Evolutionary conservation across 2,888 invertebrate species (phyloP).

Genomic region (Cephus spinipes): DNA sequence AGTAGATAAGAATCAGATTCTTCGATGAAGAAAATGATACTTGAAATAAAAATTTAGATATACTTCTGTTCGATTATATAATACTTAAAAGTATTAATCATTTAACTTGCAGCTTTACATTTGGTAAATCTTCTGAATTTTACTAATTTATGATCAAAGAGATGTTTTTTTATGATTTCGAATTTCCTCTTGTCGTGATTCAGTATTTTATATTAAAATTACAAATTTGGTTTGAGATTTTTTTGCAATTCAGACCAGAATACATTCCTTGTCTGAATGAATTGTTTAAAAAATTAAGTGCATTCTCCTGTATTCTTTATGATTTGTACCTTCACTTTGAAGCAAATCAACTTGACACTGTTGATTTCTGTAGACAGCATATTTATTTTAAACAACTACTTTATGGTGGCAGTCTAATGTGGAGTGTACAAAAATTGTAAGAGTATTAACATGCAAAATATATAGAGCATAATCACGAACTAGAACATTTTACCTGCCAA

Average conservation of each 20-base stretch:
- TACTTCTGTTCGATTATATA: slow-evolving; percentile 6
- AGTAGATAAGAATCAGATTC: not conserved
- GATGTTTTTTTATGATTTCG: slow-evolving; percentile 74
- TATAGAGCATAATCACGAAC: not conserved
- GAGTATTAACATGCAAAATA: slow-evolving; percentile 23
- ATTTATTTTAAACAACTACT: too few relatives aligned
- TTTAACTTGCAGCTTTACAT: slow-evolving; percentile 78
- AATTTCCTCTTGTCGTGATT: slow-evolving; percentile 70
- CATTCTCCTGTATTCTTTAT: slow-evolving; percentile 36
- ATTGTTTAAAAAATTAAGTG: slow-evolving; percentile 76
- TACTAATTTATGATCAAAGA: slow-evolving; percentile 64
- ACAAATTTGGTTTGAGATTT: too few relatives aligned
- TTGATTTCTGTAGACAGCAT: too few relatives aligned
- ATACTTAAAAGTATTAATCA: slow-evolving; percentile 69
- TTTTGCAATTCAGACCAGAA: slow-evolving; percentile 75
- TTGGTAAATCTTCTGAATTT: slow-evolving; percentile 80
- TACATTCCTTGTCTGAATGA: slow-evolving; percentile 75
- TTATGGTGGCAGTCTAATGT: too few relatives aligned
- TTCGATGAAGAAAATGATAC: too few relatives aligned
- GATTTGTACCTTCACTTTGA: too few relatives aligned
- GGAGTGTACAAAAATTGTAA: too few relatives aligned
- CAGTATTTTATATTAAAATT: too few relatives aligned
- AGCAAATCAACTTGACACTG: too few relatives aligned
- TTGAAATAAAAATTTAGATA: too few relatives aligned
- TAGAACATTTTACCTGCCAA: slow-evolving; percentile 75